phyloP scores from a whole-genome alignment of 2,888 invertebrate genomes.

The Tricholauxania praeusta region DNA sequence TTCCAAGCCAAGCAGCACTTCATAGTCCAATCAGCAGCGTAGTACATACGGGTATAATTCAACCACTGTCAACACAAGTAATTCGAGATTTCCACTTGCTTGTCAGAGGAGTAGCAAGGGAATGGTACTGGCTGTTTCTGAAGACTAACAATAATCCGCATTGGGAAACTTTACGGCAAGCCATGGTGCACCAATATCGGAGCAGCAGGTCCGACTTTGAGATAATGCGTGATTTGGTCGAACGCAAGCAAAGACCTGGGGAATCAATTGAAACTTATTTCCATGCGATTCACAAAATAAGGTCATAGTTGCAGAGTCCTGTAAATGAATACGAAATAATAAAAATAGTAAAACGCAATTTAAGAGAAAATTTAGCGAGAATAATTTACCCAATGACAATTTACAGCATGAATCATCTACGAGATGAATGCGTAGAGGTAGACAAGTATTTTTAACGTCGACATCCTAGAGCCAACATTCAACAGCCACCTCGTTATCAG shows the following conservation, averaged over 20 bases:
- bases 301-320: constrained; percentile 2
- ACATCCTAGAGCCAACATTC: not conserved
- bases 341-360: constrained; percentile 25
- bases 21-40: too few relatives aligned
- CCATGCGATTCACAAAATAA: constrained; percentile 12
- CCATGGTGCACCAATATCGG: not conserved
- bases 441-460: not conserved
- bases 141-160: not conserved
- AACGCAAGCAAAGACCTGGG: not conserved
- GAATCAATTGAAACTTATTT: constrained; percentile 7
- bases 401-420: constrained; percentile 25
- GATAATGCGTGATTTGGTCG: constrained; percentile 3
- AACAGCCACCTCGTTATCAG: too few relatives aligned
- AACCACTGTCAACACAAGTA: not conserved
- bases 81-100: not conserved
- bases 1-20: too few relatives aligned
- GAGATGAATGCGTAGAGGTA: constrained; percentile 24
- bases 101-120: not conserved
- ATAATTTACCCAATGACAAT: constrained; percentile 19
- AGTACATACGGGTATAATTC: too few relatives aligned
- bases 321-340: constrained; percentile 19
- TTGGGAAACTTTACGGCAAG: not conserved
- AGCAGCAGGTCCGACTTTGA: not conserved
- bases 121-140: constrained; percentile 2
- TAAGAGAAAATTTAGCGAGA: not conserved